Evolutionary conservation across 2,888 invertebrate genomes (phyloP), one percentile per base, ranked within the genome.

Genomic region (Yponomeuta plumbellus): DNA sequence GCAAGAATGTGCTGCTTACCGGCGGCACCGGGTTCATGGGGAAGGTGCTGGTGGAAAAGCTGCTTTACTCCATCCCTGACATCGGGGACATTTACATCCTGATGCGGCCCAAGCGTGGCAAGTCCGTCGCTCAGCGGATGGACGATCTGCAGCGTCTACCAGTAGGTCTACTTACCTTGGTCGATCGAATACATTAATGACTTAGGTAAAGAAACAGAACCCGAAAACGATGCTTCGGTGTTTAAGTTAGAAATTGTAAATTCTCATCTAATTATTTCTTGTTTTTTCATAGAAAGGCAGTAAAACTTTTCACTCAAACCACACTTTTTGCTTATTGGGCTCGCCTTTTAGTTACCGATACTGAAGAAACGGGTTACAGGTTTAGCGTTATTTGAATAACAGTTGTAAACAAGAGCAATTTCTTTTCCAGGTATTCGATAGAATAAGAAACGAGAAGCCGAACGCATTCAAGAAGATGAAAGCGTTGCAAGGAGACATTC

Each of bases 401-500:
- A 26, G n/a, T n/a, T n/a, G n/a, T n/a, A n/a, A n/a, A n/a, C n/a
- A 34, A 34, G 34, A 13, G 17, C 44, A 17, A 52, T 52, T 64
- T 63, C 59, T 69, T 10, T 82, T 87, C 23, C 83, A 96, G 96
- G 79, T 95, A 75, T 96, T 96, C 75, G 93, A 94, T 71, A 93
- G 96, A 66, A 81, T 96, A 26, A 90, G 92, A 69, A 92, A 92
- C 61, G 83, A 93, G 67, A 92, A 94, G 26, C 95, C 96, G 0
- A 84, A 92, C 2, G 90, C 92, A 2, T 79, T 96, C 8, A 93
- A 94, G 69, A 97, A 97, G 86, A 80, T 98, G n/a, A 91, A 94
- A 70, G 92, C 95, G 0, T 77, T 97, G 13, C 92, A 92, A 74
- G 97, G 97, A 1, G 97, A 97, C 77, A 93, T 97, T 0, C 88